Evolutionary conservation across 2,888 invertebrate genomes (phyloP).

Genomic region (Archaeoteleia sp.): DNA sequence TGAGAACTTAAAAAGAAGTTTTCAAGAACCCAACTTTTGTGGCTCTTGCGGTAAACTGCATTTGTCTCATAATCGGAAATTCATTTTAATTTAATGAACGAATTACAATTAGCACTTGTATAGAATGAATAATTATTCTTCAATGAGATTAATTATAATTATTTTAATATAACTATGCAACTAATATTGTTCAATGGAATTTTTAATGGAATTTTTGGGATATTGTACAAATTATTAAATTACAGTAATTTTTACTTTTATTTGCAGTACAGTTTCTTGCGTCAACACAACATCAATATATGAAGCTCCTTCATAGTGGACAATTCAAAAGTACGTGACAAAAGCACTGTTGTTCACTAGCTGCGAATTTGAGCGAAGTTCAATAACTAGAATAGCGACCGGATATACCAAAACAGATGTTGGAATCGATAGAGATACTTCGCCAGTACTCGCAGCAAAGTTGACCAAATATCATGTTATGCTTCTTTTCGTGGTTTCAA

Average conservation of each 20-base stretch:
- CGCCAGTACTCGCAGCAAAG: slow-evolving; percentile 24
- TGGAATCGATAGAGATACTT: slow-evolving; percentile 60
- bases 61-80: too few relatives aligned
- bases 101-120: too few relatives aligned
- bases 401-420: slow-evolving; percentile 62
- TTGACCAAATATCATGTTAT: slow-evolving; percentile 59
- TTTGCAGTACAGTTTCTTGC: slow-evolving; percentile 13
- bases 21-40: too few relatives aligned
- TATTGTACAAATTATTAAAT: too few relatives aligned
- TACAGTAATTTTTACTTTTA: too few relatives aligned
- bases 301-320: slow-evolving; percentile 5
- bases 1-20: background rate
- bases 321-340: slow-evolving; percentile 18
- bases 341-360: slow-evolving; percentile 14
- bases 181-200: too few relatives aligned
- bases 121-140: too few relatives aligned
- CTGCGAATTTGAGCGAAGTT: slow-evolving; percentile 13
- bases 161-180: too few relatives aligned
- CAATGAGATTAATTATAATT: too few relatives aligned
- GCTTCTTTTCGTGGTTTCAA: slow-evolving; percentile 20
- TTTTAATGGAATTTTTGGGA: too few relatives aligned
- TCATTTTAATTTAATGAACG: too few relatives aligned
- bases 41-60: too few relatives aligned
- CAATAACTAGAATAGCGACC: slow-evolving; percentile 58
- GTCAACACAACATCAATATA: slow-evolving; percentile 14